phyloP scores from a whole-genome alignment of 2,797 vertebrate species.

The Poeciliopsis turneri region DNA sequence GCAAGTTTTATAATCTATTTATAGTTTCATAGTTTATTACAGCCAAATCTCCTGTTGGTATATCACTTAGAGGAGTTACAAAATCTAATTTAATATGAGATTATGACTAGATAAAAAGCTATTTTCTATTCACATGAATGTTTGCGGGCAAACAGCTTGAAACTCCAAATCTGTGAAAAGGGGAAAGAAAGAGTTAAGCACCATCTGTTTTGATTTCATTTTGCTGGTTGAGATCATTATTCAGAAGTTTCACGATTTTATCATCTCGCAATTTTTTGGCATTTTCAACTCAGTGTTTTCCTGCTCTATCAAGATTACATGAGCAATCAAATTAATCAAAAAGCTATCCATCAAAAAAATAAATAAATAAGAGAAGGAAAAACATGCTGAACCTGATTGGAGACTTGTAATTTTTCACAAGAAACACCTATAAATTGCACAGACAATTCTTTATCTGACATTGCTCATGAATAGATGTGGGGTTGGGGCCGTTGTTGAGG shows the following conservation, averaged over 20 bases:
- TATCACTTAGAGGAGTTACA: not conserved
- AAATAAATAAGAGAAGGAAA: slow-evolving; percentile 27
- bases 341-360: slow-evolving; percentile 54
- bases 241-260: slow-evolving; percentile 4
- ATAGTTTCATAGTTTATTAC: too few relatives aligned
- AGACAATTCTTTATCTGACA: slow-evolving; percentile 77
- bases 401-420: slow-evolving; percentile 69
- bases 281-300: slow-evolving; percentile 21
- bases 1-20: not conserved
- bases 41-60: not conserved
- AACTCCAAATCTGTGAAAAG: not conserved
- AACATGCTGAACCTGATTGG: slow-evolving; percentile 40
- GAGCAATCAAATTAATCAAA: slow-evolving; percentile 80
- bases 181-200: not conserved
- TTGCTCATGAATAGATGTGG: slow-evolving; percentile 69
- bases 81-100: not conserved
- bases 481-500: slow-evolving; percentile 49
- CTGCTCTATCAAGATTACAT: slow-evolving; percentile 76
- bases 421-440: slow-evolving; percentile 59
- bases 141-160: not conserved
- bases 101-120: not conserved
- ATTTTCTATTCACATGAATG: not conserved
- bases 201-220: slow-evolving; percentile 25
- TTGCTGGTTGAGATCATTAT: slow-evolving; percentile 26
- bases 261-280: slow-evolving; percentile 6